Conservation (phyloP, 2,888 invertebrate species). For the Agelastica alni region DNA sequence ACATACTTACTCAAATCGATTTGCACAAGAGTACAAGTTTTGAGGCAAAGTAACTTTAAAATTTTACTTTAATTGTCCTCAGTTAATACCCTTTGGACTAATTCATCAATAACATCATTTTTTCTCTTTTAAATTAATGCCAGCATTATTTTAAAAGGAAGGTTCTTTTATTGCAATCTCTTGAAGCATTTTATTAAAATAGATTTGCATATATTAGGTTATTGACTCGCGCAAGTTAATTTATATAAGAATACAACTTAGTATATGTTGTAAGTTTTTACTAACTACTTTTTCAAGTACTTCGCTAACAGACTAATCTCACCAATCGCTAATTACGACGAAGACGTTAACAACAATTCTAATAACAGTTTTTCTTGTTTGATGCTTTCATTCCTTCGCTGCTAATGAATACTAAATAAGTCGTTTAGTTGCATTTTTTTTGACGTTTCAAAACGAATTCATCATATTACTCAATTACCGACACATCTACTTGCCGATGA, state of each 20-base stretch:
- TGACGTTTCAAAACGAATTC: constrained; percentile 37
- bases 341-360: constrained; percentile 5
- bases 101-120: no score
- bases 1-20: no score
- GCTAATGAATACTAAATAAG: constrained; percentile 33
- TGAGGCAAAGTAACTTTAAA: no score
- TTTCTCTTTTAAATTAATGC: no score
- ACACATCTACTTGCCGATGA: constrained; percentile 32
- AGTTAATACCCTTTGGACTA: no score
- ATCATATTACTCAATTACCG: constrained; percentile 33
- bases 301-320: constrained; percentile 1
- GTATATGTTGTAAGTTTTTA: not conserved
- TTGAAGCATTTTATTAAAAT: no score
- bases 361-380: constrained; percentile 3
- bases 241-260: not conserved
- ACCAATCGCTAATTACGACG: constrained; percentile 3
- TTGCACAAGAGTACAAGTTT: no score
- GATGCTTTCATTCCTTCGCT: not conserved
- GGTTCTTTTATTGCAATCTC: no score
- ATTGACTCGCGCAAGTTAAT: no score
- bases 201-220: no score
- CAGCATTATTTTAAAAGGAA: no score
- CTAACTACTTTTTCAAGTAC: constrained; percentile 2
- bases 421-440: constrained; percentile 32
- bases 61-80: no score